phyloP scores from a whole-genome alignment of 2,797 vertebrate genomes.

The Sus cebifrons region DNA sequence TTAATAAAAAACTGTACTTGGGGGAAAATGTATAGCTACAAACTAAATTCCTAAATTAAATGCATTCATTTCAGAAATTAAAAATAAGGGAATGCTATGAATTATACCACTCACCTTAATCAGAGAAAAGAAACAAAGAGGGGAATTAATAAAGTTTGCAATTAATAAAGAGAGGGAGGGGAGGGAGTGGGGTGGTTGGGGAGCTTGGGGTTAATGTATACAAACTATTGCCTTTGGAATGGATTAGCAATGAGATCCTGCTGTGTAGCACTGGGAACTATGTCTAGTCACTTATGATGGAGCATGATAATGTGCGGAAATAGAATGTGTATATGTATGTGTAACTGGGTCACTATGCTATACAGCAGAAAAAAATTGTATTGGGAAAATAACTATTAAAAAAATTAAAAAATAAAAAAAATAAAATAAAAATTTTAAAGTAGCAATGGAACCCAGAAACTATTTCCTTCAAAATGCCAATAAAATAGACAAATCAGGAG shows the following conservation, averaged over 20 bases:
- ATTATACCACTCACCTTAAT: not conserved
- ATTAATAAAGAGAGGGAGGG: slow-evolving; percentile 17
- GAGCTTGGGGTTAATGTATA: too few species aligned
- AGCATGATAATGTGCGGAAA: too few species aligned
- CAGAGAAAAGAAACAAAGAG: not conserved
- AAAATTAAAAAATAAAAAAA: too few species aligned
- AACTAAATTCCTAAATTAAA: slow-evolving; percentile 42
- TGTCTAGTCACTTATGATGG: too few species aligned
- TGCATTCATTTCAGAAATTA: not conserved
- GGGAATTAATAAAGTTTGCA: not conserved
- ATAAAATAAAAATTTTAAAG: not conserved
- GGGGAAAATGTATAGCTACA: not conserved
- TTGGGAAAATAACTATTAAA: too few species aligned
- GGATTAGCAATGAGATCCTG: too few species aligned
- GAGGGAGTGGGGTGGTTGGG: too few species aligned
- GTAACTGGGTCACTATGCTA: too few species aligned
- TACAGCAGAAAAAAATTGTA: too few species aligned
- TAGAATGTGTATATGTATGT: too few species aligned
- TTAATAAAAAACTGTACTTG: slow-evolving; percentile 40
- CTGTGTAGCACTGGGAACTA: too few species aligned
- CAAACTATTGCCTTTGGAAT: too few species aligned
- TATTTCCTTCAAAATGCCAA: not conserved
- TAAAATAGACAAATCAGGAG: not conserved
- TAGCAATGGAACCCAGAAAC: not conserved
- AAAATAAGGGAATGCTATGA: not conserved